Percentiles rank a stretch among this genome's conserved stretches.
phyloP scores from a whole-genome alignment of 2,888 invertebrate genomes.

The Liodrosophila aerea region DNA sequence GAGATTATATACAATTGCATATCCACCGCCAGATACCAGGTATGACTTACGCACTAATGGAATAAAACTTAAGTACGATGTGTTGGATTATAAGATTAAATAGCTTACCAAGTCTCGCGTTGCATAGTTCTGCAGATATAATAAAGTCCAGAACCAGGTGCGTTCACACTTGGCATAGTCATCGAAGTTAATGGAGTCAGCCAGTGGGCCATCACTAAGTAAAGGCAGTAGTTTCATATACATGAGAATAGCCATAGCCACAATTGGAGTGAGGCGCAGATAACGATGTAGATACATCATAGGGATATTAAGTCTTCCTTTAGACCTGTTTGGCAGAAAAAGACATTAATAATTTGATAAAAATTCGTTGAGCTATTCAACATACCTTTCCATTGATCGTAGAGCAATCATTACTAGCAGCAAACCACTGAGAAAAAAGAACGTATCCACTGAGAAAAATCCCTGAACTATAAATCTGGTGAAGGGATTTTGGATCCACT shows the following conservation, averaged over 20 bases:
- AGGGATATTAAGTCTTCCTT: conserved; percentile 77
- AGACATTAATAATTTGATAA: not conserved
- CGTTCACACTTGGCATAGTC: conserved; percentile 76
- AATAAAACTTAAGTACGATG: not conserved
- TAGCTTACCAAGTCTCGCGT: conserved; percentile 71
- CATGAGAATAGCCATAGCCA: conserved; percentile 83
- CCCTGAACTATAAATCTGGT: conserved; percentile 78
- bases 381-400: conserved; percentile 68
- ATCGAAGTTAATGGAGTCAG: conserved; percentile 73
- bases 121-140: conserved; percentile 83
- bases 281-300: conserved; percentile 82
- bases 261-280: conserved; percentile 84
- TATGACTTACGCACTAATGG: conserved; percentile 83
- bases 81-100: too few species aligned
- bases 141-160: conserved; percentile 83
- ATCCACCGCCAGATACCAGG: conserved; percentile 85
- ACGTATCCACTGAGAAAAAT: conserved; percentile 85
- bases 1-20: conserved; percentile 84
- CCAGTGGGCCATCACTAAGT: conserved; percentile 83
- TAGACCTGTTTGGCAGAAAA: conserved; percentile 45
- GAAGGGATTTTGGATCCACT: conserved; percentile 54
- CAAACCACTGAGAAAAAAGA: conserved; percentile 85
- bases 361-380: not conserved
- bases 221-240: conserved; percentile 83
- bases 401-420: conserved; percentile 64